Evolutionary conservation across 2,797 vertebrate species (phyloP), one percentile per base, ranked within the genome.

Genomic region (Scomberomorus guttatus): DNA sequence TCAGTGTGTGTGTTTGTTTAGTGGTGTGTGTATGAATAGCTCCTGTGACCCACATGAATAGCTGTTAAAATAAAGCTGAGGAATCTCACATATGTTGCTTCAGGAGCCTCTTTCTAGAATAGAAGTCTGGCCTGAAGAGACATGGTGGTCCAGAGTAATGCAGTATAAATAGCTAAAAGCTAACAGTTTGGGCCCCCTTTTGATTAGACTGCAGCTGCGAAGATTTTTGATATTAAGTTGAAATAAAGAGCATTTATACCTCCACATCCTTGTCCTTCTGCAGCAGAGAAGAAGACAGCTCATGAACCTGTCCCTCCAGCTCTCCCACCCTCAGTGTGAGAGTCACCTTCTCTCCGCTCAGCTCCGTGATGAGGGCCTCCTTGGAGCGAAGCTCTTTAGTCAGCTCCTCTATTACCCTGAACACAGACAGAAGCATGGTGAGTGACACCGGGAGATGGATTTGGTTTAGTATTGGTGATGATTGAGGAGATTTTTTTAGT

Each of bases 321-420:
- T 91, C 90, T 39, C 81, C 93, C 78, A 95, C 93, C 57, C 92
- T 87, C 42, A 85, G 60, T 4, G 89, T 93, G 64, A 94, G 89
- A 1, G 81, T 75, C 0, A 24, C 83, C 76, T 96, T 97, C 88
- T 97, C 96, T 5, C 88, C 94, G 0, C 92, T 95, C 63, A 98
- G 93, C 63, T 94, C 94, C 5, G 89, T 90, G 73, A 97, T 94
- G 0, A 94, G 55, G 24, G 65, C 91, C 70, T 97, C 96, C 83
- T 96, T 97, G 85, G 93, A 82, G 32, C 67, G 79, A 69, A 98
- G 95, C 11, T 95, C 95, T 76, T 82, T 93, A 17, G 87, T 95
- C 92, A 98, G 92, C 83, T 97, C 96, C 80, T 97, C 90, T 0
- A 98, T 97, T 72, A 94, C 93, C 89, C 97, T 98, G 85, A 77